Evolutionary conservation across 2,113 vertebrate genomes (phyloP).

Genomic region (Apeltes quadracus): DNA sequence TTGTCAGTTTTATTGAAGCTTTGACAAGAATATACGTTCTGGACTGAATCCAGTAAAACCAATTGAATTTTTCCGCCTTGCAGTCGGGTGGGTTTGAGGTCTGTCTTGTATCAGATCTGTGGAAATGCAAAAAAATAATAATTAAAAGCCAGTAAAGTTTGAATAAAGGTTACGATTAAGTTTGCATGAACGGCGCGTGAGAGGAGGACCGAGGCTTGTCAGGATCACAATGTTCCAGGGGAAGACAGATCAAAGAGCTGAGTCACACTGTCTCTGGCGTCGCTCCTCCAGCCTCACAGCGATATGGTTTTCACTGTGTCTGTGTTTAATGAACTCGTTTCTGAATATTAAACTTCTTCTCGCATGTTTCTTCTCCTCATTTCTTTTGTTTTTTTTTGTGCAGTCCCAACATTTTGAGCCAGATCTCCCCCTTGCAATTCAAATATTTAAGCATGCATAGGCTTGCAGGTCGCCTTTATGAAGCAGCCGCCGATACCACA

Average conservation of each 20-base stretch:
- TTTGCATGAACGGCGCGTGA: constrained; percentile 27
- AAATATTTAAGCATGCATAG: constrained; percentile 8
- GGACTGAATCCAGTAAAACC: not conserved
- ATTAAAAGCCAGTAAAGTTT: constrained; percentile 3
- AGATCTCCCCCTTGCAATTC: not conserved
- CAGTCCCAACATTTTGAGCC: not conserved
- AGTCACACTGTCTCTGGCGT: constrained; percentile 14
- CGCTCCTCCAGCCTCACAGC: constrained; percentile 1
- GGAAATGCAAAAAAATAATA: not conserved
- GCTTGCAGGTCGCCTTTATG: not conserved
- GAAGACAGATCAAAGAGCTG: constrained; percentile 6
- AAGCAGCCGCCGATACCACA: not conserved
- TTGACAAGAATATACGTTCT: not conserved
- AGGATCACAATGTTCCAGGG: constrained; percentile 15
- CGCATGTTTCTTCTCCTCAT: not conserved
- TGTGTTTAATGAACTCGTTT: not conserved
- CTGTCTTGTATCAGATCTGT: not conserved
- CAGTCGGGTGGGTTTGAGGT: not conserved
- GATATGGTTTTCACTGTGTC: not conserved
- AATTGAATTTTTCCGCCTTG: accelerated
- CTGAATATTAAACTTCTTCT: not conserved
- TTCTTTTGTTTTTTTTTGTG: not conserved
- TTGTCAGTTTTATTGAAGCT: constrained; percentile 31
- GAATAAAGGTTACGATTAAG: not conserved
- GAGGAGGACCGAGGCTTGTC: constrained; percentile 13